Evolutionary conservation across 2,888 invertebrate species (phyloP).

Genomic region (Oscheius onirici): DNA sequence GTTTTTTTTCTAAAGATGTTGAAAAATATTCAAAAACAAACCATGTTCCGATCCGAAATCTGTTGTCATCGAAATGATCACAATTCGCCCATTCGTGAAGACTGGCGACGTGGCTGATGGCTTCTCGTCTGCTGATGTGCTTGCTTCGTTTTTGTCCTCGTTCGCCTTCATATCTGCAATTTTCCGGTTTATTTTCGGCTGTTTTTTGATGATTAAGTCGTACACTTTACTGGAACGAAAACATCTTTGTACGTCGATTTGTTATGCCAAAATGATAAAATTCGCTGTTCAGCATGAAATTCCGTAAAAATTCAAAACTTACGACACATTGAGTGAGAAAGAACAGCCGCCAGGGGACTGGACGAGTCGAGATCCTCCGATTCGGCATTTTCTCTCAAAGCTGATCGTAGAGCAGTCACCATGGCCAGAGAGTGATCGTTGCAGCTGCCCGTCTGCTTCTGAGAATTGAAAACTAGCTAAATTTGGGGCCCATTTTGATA

Average conservation of each 20-base stretch:
- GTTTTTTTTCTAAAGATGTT: too few species aligned
- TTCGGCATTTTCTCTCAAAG: slow-evolving; percentile 28
- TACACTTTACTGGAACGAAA: too few species aligned
- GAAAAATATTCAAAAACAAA: too few species aligned
- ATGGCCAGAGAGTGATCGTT: slow-evolving; percentile 41
- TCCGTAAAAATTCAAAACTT: slow-evolving; percentile 19
- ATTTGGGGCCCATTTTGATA: too few species aligned
- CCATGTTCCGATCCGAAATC: slow-evolving; percentile 50
- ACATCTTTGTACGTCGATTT: too few species aligned
- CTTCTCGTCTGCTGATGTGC: slow-evolving; percentile 31
- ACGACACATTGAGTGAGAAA: slow-evolving; percentile 55
- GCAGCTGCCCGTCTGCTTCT: not conserved
- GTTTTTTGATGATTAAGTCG: too few species aligned
- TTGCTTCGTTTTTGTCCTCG: slow-evolving; percentile 24
- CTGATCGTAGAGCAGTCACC: slow-evolving; percentile 31
- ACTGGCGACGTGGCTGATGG: not conserved
- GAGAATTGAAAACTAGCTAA: slow-evolving; percentile 48
- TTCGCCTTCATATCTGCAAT: slow-evolving; percentile 45
- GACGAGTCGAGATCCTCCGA: slow-evolving; percentile 27
- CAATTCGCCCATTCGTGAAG: slow-evolving; percentile 37
- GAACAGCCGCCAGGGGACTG: slow-evolving; percentile 42
- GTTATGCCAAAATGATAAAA: too few species aligned
- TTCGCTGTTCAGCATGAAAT: too few species aligned
- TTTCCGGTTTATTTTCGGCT: not conserved
- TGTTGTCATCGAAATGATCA: slow-evolving; percentile 47